Conservation (phyloP, 2,797 vertebrate species). For the Eulemur albifrons region DNA sequence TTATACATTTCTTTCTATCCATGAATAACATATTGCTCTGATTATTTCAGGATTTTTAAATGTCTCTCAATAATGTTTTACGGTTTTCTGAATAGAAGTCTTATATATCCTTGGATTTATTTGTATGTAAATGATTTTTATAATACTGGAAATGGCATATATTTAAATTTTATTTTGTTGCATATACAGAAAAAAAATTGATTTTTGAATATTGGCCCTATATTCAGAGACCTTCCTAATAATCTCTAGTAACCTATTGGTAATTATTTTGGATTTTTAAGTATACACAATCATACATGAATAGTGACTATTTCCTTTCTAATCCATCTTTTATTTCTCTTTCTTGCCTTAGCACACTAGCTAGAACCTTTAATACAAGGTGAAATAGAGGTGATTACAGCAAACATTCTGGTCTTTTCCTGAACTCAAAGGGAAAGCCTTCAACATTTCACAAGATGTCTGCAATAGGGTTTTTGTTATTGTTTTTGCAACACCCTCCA, state of each 20-base stretch:
- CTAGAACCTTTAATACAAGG: neutral
- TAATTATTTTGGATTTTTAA: conserved; percentile 26
- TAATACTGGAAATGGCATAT: neutral
- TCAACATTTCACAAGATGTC: neutral
- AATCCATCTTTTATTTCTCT: neutral
- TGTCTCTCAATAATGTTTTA: neutral
- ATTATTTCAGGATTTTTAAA: conserved; percentile 6
- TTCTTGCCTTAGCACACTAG: neutral
- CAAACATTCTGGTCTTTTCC: neutral
- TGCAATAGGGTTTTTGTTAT: neutral
- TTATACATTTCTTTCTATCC: neutral
- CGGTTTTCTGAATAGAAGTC: neutral
- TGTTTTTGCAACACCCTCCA: neutral
- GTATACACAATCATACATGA: neutral
- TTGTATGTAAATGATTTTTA: neutral
- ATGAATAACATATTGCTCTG: neutral
- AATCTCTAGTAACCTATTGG: neutral
- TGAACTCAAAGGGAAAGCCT: neutral
- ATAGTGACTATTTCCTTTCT: neutral
- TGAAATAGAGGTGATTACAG: neutral
- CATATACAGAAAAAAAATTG: neutral
- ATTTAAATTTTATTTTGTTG: neutral
- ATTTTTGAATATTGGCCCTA: neutral
- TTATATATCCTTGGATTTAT: neutral
- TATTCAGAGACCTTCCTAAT: neutral